These are phyloP conservation scores for Apotomis betuletana DNA, from an alignment of 2,888 invertebrate species.

Conservation along the genomic window DNA sequence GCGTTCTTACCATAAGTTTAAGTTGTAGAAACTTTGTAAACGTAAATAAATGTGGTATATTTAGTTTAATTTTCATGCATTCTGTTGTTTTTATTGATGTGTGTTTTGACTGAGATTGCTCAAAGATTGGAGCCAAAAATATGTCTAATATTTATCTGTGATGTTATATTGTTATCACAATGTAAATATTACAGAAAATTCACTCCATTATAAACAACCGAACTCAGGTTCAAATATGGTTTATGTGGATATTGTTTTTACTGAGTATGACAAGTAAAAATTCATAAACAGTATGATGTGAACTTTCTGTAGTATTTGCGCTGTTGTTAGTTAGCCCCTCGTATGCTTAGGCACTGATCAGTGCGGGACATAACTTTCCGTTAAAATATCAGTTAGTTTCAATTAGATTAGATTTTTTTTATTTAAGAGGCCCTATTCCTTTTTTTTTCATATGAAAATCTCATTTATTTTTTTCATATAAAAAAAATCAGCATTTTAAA, in stretches of 20 bases:
- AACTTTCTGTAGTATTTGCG: constrained; percentile 10
- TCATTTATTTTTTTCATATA: no score
- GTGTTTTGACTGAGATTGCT: constrained; percentile 50
- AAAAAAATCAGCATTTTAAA: no score
- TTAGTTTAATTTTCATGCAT: constrained; percentile 38
- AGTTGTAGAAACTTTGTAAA: not conserved
- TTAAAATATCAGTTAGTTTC: no score
- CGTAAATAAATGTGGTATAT: constrained; percentile 37
- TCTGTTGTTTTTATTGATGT: constrained; percentile 34
- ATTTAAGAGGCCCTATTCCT: no score
- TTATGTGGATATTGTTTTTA: no score
- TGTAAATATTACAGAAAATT: constrained; percentile 33
- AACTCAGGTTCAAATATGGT: not conserved
- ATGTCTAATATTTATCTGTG: constrained; percentile 57
- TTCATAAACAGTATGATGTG: no score
- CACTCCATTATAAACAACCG: not conserved
- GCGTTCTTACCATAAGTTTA: constrained; percentile 22
- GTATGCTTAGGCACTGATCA: no score
- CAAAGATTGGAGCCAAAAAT: constrained; percentile 62
- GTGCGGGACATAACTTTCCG: no score
- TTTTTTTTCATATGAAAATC: not conserved
- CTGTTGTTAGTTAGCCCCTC: not conserved
- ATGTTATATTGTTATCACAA: constrained; percentile 48
- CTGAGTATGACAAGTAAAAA: no score
- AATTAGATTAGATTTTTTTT: no score